phyloP scores from a whole-genome alignment of 2,888 invertebrate species.

The Elysia crispata region DNA sequence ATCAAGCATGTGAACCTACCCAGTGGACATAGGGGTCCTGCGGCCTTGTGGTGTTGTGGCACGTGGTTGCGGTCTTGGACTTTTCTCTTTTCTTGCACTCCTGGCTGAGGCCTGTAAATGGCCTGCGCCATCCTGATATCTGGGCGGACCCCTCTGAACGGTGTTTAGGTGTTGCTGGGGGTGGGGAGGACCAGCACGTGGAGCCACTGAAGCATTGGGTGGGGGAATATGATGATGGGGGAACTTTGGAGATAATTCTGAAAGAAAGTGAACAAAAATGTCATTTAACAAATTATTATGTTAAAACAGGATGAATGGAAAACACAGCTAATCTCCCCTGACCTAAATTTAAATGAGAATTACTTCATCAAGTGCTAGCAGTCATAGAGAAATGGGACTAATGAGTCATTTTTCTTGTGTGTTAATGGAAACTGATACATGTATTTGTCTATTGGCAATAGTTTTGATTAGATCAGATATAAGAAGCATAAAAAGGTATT shows the following conservation, averaged over 20 bases:
- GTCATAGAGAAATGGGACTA: no score
- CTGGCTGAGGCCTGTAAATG: conserved; percentile 5
- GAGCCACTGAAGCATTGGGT: background rate
- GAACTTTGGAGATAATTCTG: conserved; percentile 33
- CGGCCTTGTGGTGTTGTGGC: conserved; percentile 57
- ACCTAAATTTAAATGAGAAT: no score
- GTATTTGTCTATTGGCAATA: no score
- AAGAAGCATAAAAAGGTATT: no score
- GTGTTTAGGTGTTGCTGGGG: conserved; percentile 41
- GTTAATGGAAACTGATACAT: no score
- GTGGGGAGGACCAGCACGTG: conserved; percentile 44
- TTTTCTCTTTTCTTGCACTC: conserved; percentile 13
- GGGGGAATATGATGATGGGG: background rate
- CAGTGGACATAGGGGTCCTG: conserved; percentile 56
- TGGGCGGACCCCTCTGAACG: conserved; percentile 17
- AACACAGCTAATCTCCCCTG: no score
- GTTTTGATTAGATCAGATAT: no score
- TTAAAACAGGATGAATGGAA: no score
- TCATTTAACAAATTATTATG: background rate
- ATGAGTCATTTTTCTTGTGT: no score
- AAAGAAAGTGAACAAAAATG: background rate
- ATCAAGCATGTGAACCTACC: conserved; percentile 45
- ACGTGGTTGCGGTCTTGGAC: conserved; percentile 49
- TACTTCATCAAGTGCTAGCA: no score
- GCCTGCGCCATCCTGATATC: no score